A percentile compares a stretch with the other conserved stretches of the same genome.
Evolutionary conservation across 2,888 invertebrate species (phyloP).

Genomic region (Paralinhomoeus sp.): DNA sequence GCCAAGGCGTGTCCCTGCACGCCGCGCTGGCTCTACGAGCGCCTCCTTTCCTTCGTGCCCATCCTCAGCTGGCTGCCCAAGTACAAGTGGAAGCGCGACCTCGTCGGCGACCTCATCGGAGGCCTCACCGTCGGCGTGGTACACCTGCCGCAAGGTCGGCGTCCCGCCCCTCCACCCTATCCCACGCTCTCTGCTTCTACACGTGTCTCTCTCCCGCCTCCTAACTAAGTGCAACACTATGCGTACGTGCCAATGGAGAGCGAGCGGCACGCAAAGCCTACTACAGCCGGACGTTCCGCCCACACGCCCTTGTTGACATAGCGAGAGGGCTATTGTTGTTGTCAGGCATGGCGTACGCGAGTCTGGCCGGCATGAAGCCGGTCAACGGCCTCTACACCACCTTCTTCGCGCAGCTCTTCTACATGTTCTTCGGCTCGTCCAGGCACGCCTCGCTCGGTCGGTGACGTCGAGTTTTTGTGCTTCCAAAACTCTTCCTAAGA

Average conservation of each 20-base stretch:
- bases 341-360: constrained; percentile 35
- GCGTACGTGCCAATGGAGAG: too few species aligned
- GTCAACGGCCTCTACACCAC: constrained; percentile 52
- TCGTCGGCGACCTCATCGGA: constrained; percentile 50
- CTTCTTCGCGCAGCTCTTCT: constrained; percentile 67
- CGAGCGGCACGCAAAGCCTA: too few species aligned
- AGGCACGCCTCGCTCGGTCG: constrained; percentile 60
- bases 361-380: constrained; percentile 31
- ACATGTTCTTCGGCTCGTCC: constrained; percentile 64
- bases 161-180: too few species aligned
- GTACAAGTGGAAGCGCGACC: constrained; percentile 27
- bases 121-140: constrained; percentile 66
- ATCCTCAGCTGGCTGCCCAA: constrained; percentile 22
- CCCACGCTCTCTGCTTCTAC: too few species aligned
- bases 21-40: background rate
- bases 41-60: constrained; percentile 13
- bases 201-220: too few species aligned
- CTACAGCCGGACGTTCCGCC: too few species aligned
- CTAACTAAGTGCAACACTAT: too few species aligned
- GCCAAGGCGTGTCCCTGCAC: background rate
- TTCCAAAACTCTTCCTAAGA: too few species aligned
- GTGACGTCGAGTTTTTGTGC: too few species aligned
- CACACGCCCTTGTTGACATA: too few species aligned
- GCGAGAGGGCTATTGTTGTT: background rate
- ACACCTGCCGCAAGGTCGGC: constrained; percentile 59